phyloP scores from a whole-genome alignment of 2,113 vertebrate genomes.

The Tychaedon coryphoeus region DNA sequence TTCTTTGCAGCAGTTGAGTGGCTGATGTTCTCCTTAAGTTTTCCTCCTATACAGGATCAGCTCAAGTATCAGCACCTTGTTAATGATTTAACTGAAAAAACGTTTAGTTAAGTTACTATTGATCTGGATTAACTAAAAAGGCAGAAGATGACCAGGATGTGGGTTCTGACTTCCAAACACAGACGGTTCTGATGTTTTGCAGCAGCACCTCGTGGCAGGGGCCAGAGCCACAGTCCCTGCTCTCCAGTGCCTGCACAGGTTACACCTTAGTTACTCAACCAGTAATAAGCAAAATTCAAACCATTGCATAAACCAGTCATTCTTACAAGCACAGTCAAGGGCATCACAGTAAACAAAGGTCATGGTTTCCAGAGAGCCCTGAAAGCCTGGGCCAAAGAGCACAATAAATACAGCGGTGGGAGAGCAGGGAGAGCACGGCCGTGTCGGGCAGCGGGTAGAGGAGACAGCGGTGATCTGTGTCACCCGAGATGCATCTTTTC shows the following conservation, averaged over 20 bases:
- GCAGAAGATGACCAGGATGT: background rate
- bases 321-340: background rate
- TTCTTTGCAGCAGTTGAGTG: background rate
- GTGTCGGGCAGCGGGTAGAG: background rate
- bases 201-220: background rate
- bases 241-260: background rate
- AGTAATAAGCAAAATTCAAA: background rate
- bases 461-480: background rate
- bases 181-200: rapidly evolving
- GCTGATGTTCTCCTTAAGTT: background rate
- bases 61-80: background rate
- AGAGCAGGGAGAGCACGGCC: background rate
- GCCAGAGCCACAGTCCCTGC: background rate
- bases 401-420: background rate
- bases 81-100: background rate
- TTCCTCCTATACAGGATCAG: background rate
- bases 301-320: background rate
- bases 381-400: background rate
- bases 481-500: background rate
- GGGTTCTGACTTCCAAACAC: background rate
- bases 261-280: background rate
- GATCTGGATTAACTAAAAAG: background rate
- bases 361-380: background rate
- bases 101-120: background rate
- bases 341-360: background rate